Evolutionary conservation across 1,140 invertebrate species (phyloP).

Genomic region (Acromyrmex heyeri): DNA sequence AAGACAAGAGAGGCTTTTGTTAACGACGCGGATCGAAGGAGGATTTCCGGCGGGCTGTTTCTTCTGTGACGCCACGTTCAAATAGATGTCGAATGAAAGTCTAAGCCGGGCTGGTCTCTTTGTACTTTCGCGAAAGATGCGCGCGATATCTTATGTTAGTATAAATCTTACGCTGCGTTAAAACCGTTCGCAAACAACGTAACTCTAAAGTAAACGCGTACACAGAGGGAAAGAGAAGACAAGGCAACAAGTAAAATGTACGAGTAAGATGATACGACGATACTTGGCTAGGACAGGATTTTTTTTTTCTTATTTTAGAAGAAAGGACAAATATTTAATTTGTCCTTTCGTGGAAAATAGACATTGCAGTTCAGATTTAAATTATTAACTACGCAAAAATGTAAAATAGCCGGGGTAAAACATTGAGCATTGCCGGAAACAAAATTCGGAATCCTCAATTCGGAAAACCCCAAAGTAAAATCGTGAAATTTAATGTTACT

Average conservation of each 20-base stretch:
- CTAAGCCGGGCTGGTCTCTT: slow-evolving; percentile 20
- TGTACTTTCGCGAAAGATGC: slow-evolving; percentile 22
- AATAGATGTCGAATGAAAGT: slow-evolving; percentile 44
- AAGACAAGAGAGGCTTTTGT: slow-evolving; percentile 25
- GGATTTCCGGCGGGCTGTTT: slow-evolving; percentile 18
- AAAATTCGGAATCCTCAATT: too few species aligned
- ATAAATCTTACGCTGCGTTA: slow-evolving; percentile 52
- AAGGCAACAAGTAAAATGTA: slow-evolving; percentile 2
- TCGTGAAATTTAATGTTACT: slow-evolving; percentile 11
- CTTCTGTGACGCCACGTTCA: slow-evolving; percentile 43
- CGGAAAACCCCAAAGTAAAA: neutral
- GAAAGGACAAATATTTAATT: slow-evolving; percentile 13
- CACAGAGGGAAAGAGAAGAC: neutral
- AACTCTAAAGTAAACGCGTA: slow-evolving; percentile 48
- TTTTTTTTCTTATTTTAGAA: neutral
- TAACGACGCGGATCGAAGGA: slow-evolving; percentile 41
- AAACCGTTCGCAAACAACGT: slow-evolving; percentile 44
- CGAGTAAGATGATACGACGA: neutral
- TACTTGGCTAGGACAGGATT: neutral
- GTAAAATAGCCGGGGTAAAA: neutral
- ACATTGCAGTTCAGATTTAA: neutral
- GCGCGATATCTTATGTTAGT: slow-evolving; percentile 37
- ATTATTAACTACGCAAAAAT: slow-evolving; percentile 6
- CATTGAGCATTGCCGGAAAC: too few species aligned
- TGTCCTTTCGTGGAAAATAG: neutral